A percentile compares a stretch with the other conserved stretches of the same genome.
phyloP scores from a whole-genome alignment of 2,113 vertebrate genomes.

The Columba livia region DNA sequence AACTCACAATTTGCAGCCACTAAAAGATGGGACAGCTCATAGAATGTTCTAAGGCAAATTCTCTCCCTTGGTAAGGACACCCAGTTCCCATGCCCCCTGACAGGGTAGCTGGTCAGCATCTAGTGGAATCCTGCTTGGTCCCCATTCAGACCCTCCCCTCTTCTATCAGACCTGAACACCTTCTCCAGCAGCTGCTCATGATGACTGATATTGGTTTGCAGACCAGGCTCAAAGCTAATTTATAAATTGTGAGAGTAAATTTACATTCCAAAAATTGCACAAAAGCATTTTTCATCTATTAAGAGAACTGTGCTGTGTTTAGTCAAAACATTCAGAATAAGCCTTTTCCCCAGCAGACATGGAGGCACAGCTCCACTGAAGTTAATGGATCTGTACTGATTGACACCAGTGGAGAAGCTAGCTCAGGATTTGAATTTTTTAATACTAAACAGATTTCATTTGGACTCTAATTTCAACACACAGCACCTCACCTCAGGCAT shows the following conservation, averaged over 20 bases:
- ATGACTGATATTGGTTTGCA: neutral
- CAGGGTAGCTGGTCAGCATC: neutral
- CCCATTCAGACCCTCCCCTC: neutral
- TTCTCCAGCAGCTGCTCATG: neutral
- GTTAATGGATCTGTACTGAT: slow-evolving; percentile 11
- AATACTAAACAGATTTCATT: neutral
- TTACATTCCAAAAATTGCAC: neutral
- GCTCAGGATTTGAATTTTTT: neutral
- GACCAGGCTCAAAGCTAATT: neutral
- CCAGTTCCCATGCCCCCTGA: neutral
- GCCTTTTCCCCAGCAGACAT: neutral
- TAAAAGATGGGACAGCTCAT: neutral
- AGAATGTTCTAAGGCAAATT: neutral
- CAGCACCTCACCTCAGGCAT: slow-evolving; percentile 39
- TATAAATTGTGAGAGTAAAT: neutral
- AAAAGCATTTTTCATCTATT: neutral
- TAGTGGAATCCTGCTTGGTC: neutral
- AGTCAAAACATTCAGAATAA: neutral
- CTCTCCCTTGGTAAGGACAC: neutral
- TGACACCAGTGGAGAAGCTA: neutral
- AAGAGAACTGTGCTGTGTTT: neutral
- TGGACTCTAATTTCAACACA: slow-evolving; percentile 1
- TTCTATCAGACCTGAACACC: neutral
- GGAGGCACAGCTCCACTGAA: neutral
- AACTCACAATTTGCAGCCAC: neutral